phyloP scores from a whole-genome alignment of 2,797 vertebrate genomes.

The Centropyge bicolor region DNA sequence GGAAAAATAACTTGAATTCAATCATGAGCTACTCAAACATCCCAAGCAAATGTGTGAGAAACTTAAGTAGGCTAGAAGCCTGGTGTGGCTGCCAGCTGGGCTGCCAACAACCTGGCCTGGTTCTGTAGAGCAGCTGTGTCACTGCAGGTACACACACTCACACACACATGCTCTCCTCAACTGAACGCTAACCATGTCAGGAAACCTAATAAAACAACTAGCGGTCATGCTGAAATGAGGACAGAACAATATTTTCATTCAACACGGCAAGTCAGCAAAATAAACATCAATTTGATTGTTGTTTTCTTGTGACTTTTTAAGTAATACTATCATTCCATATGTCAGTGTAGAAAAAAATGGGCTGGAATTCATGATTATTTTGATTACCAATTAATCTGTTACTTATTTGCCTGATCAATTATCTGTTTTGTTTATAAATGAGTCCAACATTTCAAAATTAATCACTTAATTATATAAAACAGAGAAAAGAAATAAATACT shows the following conservation, averaged over 20 bases:
- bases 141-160: constrained; percentile 54
- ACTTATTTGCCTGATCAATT: neutral
- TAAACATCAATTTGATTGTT: neutral
- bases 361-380: neutral
- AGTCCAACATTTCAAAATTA: neutral
- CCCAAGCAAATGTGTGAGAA: constrained; percentile 77
- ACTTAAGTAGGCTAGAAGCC: constrained; percentile 72
- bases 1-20: constrained; percentile 63
- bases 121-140: constrained; percentile 72
- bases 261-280: neutral
- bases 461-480: neutral
- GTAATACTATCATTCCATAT: neutral
- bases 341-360: neutral
- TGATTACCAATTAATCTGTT: neutral
- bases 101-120: constrained; percentile 69
- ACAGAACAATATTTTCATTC: constrained; percentile 6
- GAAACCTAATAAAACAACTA: constrained; percentile 21
- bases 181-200: neutral
- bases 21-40: constrained; percentile 63
- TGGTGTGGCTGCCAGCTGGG: constrained; percentile 67
- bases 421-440: too few species aligned
- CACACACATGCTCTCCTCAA: neutral
- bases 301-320: neutral
- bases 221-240: constrained; percentile 9
- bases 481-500: neutral